Base-by-base conservation (phyloP, 2,888 invertebrate genomes). In the Dryobotodes eremita region DNA sequence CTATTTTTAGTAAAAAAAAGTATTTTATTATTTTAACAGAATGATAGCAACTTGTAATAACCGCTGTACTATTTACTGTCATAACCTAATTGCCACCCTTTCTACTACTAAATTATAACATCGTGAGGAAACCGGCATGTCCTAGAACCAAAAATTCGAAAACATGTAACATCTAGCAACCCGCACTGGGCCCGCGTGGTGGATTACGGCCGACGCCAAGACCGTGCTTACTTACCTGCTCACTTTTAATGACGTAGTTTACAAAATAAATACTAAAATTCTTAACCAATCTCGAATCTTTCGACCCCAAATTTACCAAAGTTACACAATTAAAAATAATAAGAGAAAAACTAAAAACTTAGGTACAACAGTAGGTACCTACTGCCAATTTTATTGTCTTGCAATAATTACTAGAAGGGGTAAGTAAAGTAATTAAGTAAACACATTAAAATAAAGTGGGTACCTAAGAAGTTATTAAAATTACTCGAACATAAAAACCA, bases 361-460 rank as follows among this genome's bases (percentile, higher is more conserved):
- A 15, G 5, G 42, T 48, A 48, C 26, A 48, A 11, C 46, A 68
- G 31, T 36, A 61, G 17, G n/a, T 13, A 59, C 4, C 5, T 11
- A 17, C 20, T 10, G 3, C n/a, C 17, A n/a, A 5, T 31, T 26
- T 23, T 8, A 50, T 53, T 64, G 46, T 13, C 11, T 75, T 69
- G 53, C 13, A 57, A 42, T 26, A 42, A 79, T 78, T 59, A 80
- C 17, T 57, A 59, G 46, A 69, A 70, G 11, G 61, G 36, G n/a
- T 57, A 66, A 62, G 31, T 36, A 36, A 36, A 36, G 31, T 36
- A 36, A 36, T 36, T 8, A 36, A 55, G 7, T n/a, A 50, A 46
- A 36, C 7, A 6, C 36, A 85, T 26, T n/a, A 61, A 65, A 80
- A 55, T 70, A 55, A 55, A 80, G 57, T 55, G 17, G 31, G 17